Evolutionary conservation across 2,888 invertebrate species (phyloP), one percentile per base, ranked within the genome.

Genomic region (Pimpla rufipes): DNA sequence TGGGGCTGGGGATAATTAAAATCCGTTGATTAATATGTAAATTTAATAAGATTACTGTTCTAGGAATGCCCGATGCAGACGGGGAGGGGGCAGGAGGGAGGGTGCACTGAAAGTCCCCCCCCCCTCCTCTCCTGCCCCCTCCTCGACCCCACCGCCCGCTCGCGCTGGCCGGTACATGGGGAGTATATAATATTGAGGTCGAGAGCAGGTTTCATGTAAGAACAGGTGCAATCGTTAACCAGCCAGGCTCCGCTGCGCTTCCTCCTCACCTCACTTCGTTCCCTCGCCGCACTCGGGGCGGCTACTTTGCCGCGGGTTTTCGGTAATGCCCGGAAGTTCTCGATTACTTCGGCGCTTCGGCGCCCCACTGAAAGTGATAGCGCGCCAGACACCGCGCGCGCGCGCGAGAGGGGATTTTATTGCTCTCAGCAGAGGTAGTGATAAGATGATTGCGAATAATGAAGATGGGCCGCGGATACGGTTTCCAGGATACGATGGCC

Each of bases 1-100:
- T n/a, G 94, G 94, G 94, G 95, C 94, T 95, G 96, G 95, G 96
- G 96, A 97, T 97, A 97, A 97, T 97, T 97, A 97, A 97, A 97
- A 97, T 97, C 97, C 97, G 97, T 97, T 97, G 97, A 97, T 97
- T 97, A 97, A 97, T 97, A 97, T 97, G 97, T 97, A 97, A 97
- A 97, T 97, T 97, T 97, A 97, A 97, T 97, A 97, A 97, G 97
- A 97, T 97, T 97, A 97, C 97, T 97, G 97, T 97, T 96, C 96
- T 96, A 95, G 96, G 96, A 97, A 97, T 96, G 96, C 93, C 92
- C 93, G 91, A 86, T 92, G 91, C 91, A 92, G 92, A 92, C 92
- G 89, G 90, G 90, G 89, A 89, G 88, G 85, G 87, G 37, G 23
- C 66, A 35, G 74, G 62, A 29, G 16, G 55, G 64, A 23, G 70